These are phyloP conservation scores for Hartigia nigra DNA, from an alignment of 2,888 invertebrate genomes.

Conservation along the genomic window DNA sequence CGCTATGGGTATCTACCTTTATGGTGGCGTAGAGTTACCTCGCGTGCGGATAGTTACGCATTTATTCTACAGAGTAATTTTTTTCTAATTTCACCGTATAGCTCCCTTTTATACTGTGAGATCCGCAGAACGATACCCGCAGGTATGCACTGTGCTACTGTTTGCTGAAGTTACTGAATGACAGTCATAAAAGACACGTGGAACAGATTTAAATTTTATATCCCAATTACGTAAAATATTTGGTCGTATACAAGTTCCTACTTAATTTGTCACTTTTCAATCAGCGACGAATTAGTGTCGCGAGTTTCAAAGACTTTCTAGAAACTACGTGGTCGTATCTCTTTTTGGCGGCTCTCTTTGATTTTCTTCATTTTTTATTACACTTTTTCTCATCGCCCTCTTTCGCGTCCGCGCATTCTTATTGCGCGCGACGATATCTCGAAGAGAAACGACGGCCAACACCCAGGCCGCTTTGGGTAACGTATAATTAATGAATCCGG, in stretches of 20 bases:
- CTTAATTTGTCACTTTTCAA: constrained; percentile 53
- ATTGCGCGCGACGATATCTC: not conserved
- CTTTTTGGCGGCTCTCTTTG: not conserved
- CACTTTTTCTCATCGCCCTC: not conserved
- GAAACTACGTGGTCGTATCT: constrained; percentile 24
- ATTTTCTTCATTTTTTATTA: not conserved
- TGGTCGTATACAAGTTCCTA: constrained; percentile 33
- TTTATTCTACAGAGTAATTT: not conserved
- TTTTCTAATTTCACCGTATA: not conserved
- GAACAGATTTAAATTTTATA: not conserved
- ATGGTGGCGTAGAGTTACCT: not conserved
- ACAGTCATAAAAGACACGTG: too few species aligned
- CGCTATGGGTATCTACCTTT: not conserved
- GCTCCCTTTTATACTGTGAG: too few species aligned
- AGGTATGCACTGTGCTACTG: too few species aligned
- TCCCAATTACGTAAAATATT: not conserved
- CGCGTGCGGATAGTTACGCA: not conserved
- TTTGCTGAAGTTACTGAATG: too few species aligned
- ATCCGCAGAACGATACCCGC: too few species aligned
- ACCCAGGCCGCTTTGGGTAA: not conserved
- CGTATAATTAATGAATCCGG: constrained; percentile 13
- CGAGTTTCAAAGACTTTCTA: constrained; percentile 37
- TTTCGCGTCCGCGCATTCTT: not conserved
- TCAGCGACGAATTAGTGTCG: constrained; percentile 42
- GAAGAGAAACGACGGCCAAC: not conserved